Base-by-base conservation (phyloP, 2,888 invertebrate species). In the Lepas anatifera region DNA sequence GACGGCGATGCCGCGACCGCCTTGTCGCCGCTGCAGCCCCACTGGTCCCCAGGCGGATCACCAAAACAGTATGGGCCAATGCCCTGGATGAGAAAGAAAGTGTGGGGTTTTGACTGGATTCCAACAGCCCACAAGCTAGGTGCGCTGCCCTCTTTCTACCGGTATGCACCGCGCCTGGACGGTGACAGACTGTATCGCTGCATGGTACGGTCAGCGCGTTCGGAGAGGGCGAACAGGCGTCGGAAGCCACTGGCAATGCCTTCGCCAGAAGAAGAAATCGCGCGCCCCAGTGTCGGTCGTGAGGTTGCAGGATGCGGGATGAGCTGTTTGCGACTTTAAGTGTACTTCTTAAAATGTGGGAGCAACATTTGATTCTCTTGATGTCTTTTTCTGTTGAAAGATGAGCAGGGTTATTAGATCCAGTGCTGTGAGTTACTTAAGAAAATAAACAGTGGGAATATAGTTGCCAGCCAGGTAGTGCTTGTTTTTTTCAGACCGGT, bases 81-180 rank as follows among this genome's bases (percentile, higher is more conserved):
- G 32, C 22, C 58, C 35, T 58, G 35, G 58, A 58, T 18, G 32
- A 32, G 58, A 18, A 13, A 35, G 8, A 39, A 66, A 39, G 66
- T 66, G 27, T 66, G 66, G 66, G 13, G 25, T 7, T 66, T 66
- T 27, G 66, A 66, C 27, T 66, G 66, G 66, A 39, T 66, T 37
- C 66, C 66, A 13, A 66, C 66, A 1, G 39, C 13, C 13, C 66
- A 66, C 66, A 66, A 27, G 39, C n/a, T 39, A 39, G 66, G 66
- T 27, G 66, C 66, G 13, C 66, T 66, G 25, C 66, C 66, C 13
- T 66, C 66, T 11, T 66, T 66, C 39, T 66, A 66, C 39, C 39
- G 39, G n/a, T 39, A 66, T 25, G 66, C 39, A 39, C 39, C 66
- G 66, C 37, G 39, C 27, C 66, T 66, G 66, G 39, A 22, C 32